Conservation (phyloP, 1,140 invertebrate genomes). For the Drosophila santomea region DNA sequence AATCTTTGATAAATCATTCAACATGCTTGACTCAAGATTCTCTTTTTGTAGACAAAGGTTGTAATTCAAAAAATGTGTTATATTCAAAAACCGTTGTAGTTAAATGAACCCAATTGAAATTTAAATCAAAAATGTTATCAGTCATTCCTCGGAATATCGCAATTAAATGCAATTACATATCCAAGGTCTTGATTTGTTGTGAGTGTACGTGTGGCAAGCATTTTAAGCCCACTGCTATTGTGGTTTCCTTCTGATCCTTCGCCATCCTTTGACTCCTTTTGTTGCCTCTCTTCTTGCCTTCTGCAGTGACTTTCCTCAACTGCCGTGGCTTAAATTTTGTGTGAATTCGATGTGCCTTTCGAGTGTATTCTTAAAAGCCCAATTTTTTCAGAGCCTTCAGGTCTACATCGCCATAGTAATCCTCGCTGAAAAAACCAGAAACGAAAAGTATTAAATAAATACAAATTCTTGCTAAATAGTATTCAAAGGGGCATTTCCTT, state of each 20-base stretch:
- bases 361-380: slow-evolving; percentile 87
- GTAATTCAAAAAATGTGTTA: no score
- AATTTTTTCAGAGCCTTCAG: slow-evolving; percentile 92
- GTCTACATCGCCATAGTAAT: slow-evolving; percentile 94
- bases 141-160: not conserved
- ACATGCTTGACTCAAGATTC: not conserved
- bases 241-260: slow-evolving; percentile 46
- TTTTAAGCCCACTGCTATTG: slow-evolving; percentile 67
- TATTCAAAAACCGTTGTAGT: no score
- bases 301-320: slow-evolving; percentile 48
- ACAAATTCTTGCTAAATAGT: slow-evolving; percentile 58
- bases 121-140: not conserved
- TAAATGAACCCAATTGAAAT: not conserved
- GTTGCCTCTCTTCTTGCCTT: slow-evolving; percentile 15
- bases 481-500: slow-evolving; percentile 35
- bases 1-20: not conserved
- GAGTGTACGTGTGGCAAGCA: slow-evolving; percentile 69
- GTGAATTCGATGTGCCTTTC: slow-evolving; percentile 30
- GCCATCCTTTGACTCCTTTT: slow-evolving; percentile 33
- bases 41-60: no score
- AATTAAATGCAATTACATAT: not conserved
- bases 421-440: slow-evolving; percentile 89
- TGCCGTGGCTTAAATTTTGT: slow-evolving; percentile 38
- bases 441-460: slow-evolving; percentile 62
- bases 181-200: not conserved